phyloP scores from a whole-genome alignment of 2,113 vertebrate species.

The Megaceryle torquata region DNA sequence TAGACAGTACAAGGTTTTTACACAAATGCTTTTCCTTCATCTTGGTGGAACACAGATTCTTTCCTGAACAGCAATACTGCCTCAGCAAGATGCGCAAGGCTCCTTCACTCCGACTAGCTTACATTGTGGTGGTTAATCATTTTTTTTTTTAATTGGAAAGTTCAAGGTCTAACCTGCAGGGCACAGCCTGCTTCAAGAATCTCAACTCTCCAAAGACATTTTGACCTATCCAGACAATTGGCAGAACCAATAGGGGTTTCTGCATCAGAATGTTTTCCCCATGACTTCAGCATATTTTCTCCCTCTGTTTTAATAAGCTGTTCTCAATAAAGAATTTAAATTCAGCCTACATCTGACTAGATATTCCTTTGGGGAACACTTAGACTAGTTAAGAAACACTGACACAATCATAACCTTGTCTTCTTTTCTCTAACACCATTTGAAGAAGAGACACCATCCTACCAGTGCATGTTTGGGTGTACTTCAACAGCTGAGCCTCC shows the following conservation, averaged over 20 bases:
- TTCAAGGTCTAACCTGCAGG: not conserved
- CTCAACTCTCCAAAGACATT: not conserved
- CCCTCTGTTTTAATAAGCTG: not conserved
- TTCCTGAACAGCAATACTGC: not conserved
- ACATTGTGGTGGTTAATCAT: not conserved
- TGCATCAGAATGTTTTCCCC: not conserved
- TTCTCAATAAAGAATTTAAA: not conserved
- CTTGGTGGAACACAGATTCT: not conserved
- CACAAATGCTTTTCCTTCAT: not conserved
- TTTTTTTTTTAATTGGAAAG: not conserved
- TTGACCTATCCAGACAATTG: not conserved
- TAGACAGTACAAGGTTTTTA: not conserved
- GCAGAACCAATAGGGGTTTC: not conserved
- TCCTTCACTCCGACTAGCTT: not conserved
- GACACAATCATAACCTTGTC: not conserved
- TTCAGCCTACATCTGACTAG: not conserved
- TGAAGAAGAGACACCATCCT: not conserved
- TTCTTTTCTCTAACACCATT: not conserved
- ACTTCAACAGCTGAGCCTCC: not conserved
- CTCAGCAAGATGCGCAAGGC: not conserved
- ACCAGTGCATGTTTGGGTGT: rapidly evolving
- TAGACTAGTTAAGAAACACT: not conserved
- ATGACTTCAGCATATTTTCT: not conserved
- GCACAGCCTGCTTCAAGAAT: not conserved
- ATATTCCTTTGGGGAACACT: not conserved